Evolutionary conservation across 2,888 invertebrate genomes (phyloP).

Genomic region (Amblyjoppa fuscipennis): DNA sequence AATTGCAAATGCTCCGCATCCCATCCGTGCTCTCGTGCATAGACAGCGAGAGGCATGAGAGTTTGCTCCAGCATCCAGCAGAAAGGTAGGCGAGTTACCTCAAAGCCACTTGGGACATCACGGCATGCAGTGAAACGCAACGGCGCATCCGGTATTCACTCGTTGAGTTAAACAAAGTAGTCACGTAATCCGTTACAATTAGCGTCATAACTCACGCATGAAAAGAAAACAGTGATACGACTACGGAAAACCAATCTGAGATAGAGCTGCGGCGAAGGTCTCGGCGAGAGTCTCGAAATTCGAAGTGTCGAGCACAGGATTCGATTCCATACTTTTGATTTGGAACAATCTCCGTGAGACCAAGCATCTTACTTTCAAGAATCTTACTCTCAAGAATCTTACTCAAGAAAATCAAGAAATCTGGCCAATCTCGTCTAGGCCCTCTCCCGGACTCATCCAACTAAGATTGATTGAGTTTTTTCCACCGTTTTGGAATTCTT

Average conservation of each 20-base stretch:
- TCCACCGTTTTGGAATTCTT: background rate
- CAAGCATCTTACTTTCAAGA: too few species aligned
- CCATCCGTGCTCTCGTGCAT: constrained; percentile 42
- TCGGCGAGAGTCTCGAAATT: background rate
- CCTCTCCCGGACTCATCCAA: background rate
- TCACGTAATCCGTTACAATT: constrained; percentile 60
- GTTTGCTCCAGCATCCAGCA: constrained; percentile 19
- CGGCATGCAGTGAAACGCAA: constrained; percentile 23
- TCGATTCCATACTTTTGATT: background rate
- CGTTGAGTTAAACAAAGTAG: constrained; percentile 64
- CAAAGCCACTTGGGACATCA: constrained; percentile 50
- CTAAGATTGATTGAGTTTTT: background rate
- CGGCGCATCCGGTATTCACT: constrained; percentile 46
- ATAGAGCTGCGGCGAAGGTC: background rate
- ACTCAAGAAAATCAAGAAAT: background rate
- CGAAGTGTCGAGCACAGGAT: background rate
- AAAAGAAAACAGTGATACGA: background rate
- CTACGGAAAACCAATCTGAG: background rate
- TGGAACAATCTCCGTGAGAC: background rate
- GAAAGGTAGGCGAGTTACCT: constrained; percentile 46
- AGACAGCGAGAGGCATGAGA: constrained; percentile 16
- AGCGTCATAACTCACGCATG: constrained; percentile 19
- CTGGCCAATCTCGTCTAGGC: background rate
- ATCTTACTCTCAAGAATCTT: background rate
- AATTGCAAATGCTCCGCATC: constrained; percentile 71